A percentile compares a stretch with the other conserved stretches of the same genome.
phyloP scores from a whole-genome alignment of 2,888 invertebrate genomes.

The Vanessa cardui region DNA sequence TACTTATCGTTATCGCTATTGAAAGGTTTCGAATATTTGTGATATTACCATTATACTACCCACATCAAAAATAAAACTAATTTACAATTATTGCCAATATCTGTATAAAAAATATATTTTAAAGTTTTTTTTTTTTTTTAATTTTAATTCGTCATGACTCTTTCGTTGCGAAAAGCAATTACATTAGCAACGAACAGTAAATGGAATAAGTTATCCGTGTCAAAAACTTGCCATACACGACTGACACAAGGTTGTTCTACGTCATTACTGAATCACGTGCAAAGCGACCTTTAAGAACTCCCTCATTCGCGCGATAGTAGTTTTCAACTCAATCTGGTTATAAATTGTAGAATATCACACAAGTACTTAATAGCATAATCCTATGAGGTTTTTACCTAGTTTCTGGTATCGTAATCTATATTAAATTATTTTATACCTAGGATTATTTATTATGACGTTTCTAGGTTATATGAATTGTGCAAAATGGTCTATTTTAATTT shows the following conservation, averaged over 20 bases:
- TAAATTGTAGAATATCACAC: conserved; percentile 1
- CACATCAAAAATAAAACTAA: background rate
- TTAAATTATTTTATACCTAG: no score
- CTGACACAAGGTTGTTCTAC: conserved; percentile 54
- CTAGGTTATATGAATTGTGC: no score
- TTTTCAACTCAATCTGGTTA: conserved; percentile 17
- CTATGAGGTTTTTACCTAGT: no score
- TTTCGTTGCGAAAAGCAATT: no score
- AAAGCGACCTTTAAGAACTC: conserved; percentile 52
- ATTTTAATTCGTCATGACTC: no score
- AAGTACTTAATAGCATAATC: background rate
- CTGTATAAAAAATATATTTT: background rate
- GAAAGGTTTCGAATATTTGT: no score
- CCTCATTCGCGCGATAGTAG: conserved; percentile 28
- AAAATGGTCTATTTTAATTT: no score
- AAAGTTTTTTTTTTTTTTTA: no score
- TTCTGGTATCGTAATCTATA: no score
- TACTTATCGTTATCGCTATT: no score
- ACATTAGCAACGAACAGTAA: background rate
- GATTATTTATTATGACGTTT: no score
- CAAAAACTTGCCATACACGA: conserved; percentile 37
- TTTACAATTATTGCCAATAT: no score
- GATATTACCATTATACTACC: background rate
- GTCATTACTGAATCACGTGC: conserved; percentile 62
- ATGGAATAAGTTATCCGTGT: conserved; percentile 30